Percentiles rank a stretch among this genome's conserved stretches.
Conservation (phyloP, 2,113 vertebrate genomes). For the Neopipo cinnamomea region DNA sequence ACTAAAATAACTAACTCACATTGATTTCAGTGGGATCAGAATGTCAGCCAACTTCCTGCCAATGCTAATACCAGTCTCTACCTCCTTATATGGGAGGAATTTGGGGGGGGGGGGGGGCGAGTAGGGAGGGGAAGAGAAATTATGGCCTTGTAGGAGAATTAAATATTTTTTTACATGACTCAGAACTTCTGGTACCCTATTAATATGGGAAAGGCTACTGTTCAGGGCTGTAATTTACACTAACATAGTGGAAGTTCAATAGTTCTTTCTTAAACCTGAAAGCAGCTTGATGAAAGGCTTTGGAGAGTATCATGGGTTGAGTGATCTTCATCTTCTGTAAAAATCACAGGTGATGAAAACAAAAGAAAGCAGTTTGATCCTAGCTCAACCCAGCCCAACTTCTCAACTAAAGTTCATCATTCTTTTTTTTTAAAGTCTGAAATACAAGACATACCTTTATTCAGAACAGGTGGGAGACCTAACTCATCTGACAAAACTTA, state of each 20-base stretch:
- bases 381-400: not conserved
- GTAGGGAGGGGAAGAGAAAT: not conserved
- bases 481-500: not conserved
- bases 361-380: not conserved
- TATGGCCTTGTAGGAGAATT: not conserved
- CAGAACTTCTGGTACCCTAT: not conserved
- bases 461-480: not conserved
- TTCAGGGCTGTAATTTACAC: not conserved
- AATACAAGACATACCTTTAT: not conserved
- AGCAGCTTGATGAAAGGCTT: not conserved
- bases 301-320: not conserved
- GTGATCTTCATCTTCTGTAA: not conserved
- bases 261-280: not conserved
- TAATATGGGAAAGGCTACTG: not conserved
- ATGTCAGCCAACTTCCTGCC: not conserved
- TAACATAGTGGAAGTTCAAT: not conserved
- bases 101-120: not conserved
- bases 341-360: not conserved
- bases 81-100: not conserved
- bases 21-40: not conserved
- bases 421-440: not conserved
- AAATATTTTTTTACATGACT: not conserved
- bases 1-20: constrained; percentile 1
- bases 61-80: not conserved
- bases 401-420: not conserved